Evolutionary conservation across 2,888 invertebrate species (phyloP), one percentile per base, ranked within the genome.

Genomic region (Tiliacea citrago): DNA sequence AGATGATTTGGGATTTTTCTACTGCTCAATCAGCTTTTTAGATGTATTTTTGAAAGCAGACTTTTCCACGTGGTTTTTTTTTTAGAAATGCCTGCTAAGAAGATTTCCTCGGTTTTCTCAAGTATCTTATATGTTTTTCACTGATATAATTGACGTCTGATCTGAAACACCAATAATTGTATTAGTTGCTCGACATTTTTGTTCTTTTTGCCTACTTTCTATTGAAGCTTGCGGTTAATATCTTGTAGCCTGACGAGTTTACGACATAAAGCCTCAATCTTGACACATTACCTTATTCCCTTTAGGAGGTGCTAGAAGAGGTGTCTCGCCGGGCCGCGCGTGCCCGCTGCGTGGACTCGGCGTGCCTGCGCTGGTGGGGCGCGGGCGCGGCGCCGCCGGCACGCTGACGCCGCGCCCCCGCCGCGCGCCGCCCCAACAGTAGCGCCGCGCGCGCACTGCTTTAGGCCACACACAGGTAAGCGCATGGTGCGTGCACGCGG

Each of bases 221-320:
- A 60, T 61, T 61, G 5, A 61, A 39, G 5, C 2, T 5, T 39
- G n/a, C 13, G 9, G n/a, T 61, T 39, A 47, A 16, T 13, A 39
- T 21, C 13, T 12, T 67, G 8, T 16, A 16, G 0, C 21, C 16
- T 16, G 0, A 13, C 29, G 16, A 24, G 13, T 51, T 8, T 13
- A 42, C 1, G 21, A 21, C 12, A 42, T 24, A 35, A 60, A n/a
- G 45, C 51, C 1, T 3, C 12, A 29, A 47, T 29, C 0, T 8
- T 73, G 24, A 63, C 29, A 29, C 24, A 24, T 4, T 12, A 39
- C 8, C 7, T 67, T 0, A 29, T 35, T 65, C 7, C 87, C 89
- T 89, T 29, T 96, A 99, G 98, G 99, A 99, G 94, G 98, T 99
- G 77, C 97, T 99, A 86, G 99, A 99, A 91, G 99, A 99, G 91